phyloP scores from a whole-genome alignment of 2,113 vertebrate species.

The Gallinago paraguaiae region DNA sequence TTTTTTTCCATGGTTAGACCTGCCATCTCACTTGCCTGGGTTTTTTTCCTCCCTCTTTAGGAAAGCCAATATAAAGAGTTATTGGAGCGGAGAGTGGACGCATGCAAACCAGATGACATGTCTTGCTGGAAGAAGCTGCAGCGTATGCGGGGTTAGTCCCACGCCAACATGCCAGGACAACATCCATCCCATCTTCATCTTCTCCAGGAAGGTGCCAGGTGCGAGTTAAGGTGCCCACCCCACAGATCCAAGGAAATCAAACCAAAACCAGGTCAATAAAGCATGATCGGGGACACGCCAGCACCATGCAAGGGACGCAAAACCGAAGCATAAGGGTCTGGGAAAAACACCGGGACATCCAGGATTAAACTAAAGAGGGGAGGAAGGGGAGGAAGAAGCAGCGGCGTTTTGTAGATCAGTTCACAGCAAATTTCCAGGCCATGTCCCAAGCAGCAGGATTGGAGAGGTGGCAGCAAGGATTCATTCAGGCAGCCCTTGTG shows the following conservation, averaged over 20 bases:
- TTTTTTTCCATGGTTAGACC: neutral
- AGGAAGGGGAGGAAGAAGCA: neutral
- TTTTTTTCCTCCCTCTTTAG: neutral
- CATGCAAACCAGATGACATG: neutral
- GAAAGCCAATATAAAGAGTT: neutral
- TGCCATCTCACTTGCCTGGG: neutral
- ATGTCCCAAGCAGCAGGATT: slow-evolving; percentile 41
- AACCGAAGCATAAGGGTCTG: neutral
- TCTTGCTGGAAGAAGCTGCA: neutral
- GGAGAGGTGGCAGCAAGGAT: slow-evolving; percentile 9
- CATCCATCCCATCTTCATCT: fast-evolving
- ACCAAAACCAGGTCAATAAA: slow-evolving; percentile 16
- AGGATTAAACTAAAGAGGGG: neutral
- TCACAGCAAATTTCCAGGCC: slow-evolving; percentile 9
- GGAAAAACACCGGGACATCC: neutral
- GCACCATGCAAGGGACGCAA: slow-evolving; percentile 65
- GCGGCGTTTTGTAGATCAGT: neutral
- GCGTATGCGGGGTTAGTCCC: neutral
- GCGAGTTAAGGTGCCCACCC: neutral
- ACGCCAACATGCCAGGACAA: neutral
- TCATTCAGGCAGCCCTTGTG: slow-evolving; percentile 11
- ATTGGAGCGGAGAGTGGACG: neutral
- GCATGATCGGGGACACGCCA: neutral
- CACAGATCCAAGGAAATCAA: neutral
- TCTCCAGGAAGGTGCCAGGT: neutral